Evolutionary conservation across 2,113 vertebrate species (phyloP).

Genomic region (Lepisosteus oculatus): DNA sequence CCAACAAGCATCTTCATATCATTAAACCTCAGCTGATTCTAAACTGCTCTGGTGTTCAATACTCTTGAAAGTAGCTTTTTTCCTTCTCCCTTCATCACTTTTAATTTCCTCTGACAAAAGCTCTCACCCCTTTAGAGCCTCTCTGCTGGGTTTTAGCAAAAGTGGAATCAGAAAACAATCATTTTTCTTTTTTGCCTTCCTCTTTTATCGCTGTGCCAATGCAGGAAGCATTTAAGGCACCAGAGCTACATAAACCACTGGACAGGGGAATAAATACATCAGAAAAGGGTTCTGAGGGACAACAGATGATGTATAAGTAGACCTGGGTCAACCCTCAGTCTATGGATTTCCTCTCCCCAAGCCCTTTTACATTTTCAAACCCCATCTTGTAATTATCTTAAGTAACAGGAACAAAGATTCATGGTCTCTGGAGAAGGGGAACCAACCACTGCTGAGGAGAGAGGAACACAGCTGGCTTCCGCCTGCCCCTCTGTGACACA

Average conservation of each 20-base stretch:
- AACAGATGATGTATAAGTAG: conserved; percentile 25
- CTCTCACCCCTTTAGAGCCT: too few species aligned
- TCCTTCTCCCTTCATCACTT: too few species aligned
- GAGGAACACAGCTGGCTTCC: not conserved
- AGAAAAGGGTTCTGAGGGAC: not conserved
- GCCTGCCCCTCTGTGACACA: conserved; percentile 3
- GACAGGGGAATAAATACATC: conserved; percentile 1
- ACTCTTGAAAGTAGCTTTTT: too few species aligned
- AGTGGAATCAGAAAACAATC: not conserved
- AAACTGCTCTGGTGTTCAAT: too few species aligned
- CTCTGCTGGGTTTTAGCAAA: not conserved
- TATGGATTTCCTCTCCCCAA: conserved; percentile 21
- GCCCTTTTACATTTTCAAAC: conserved; percentile 16
- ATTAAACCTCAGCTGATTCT: too few species aligned
- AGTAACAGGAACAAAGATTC: conserved; percentile 47
- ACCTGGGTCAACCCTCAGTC: conserved; percentile 11
- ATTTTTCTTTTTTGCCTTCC: too few species aligned
- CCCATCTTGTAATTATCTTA: conserved; percentile 38
- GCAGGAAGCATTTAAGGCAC: too few species aligned
- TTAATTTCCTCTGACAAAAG: too few species aligned
- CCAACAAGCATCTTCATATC: too few species aligned
- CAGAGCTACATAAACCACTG: not conserved
- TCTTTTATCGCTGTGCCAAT: too few species aligned
- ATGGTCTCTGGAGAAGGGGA: conserved; percentile 19
- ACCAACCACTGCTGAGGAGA: not conserved